These are phyloP conservation scores for Echiichthys vipera DNA, from an alignment of 2,797 vertebrate species.

Conservation along the genomic window DNA sequence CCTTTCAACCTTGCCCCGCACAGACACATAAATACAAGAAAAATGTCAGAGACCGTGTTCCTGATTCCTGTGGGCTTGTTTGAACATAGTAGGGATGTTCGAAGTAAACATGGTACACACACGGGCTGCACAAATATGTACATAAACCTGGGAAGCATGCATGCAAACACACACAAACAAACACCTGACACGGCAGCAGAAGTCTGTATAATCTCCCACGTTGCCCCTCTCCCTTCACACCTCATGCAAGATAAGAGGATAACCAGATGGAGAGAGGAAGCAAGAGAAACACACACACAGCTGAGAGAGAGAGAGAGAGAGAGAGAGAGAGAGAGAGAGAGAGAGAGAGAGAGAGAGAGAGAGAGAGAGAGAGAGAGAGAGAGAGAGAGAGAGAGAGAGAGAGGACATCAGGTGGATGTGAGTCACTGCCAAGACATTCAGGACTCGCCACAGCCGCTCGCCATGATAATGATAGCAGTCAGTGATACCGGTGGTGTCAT, in stretches of 20 bases:
- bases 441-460: slow-evolving; percentile 27
- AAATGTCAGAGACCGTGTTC: background rate
- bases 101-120: slow-evolving; percentile 11
- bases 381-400: slow-evolving; percentile 48
- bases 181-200: slow-evolving; percentile 53
- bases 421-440: slow-evolving; percentile 56
- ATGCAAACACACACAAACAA: slow-evolving; percentile 45
- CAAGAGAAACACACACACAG: slow-evolving; percentile 42
- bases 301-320: slow-evolving; percentile 40
- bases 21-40: slow-evolving; percentile 1
- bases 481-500: slow-evolving; percentile 49
- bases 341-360: slow-evolving; percentile 56
- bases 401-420: slow-evolving; percentile 54
- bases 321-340: slow-evolving; percentile 67
- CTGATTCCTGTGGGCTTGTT: slow-evolving; percentile 16
- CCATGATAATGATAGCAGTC: slow-evolving; percentile 48
- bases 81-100: background rate
- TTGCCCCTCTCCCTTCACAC: slow-evolving; percentile 37
- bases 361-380: slow-evolving; percentile 65
- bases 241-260: slow-evolving; percentile 59
- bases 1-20: slow-evolving; percentile 15
- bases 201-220: slow-evolving; percentile 31
- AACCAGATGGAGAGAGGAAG: slow-evolving; percentile 71
- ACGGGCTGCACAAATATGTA: background rate
- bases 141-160: slow-evolving; percentile 24